Conservation (phyloP, 2,113 vertebrate genomes). For the human (Homo sapiens) region GRCh38 chr2:233899501-233900000, state of each 20-base stretch:
- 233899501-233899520: background rate
- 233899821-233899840: background rate
- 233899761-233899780: constrained; percentile 62
- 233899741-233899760: constrained; percentile 66
- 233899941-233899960: background rate
- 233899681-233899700: constrained; percentile 77
- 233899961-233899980: fast-evolving
- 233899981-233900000: background rate
- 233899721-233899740: constrained; percentile 70
- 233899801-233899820: background rate
- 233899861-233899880: background rate
- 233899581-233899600: constrained; percentile 57
- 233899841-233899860: background rate
- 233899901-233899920: background rate
- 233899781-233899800: background rate
- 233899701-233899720: constrained; percentile 63
- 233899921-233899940: fast-evolving
- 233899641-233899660: constrained; percentile 71
- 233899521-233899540: constrained; percentile 37
- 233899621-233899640: constrained; percentile 77
- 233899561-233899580: constrained; percentile 69
- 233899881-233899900: background rate
- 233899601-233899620: constrained; percentile 81
- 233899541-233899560: constrained; percentile 49
- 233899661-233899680: constrained; percentile 80